A percentile compares a stretch with the other conserved stretches of the same genome.
Evolutionary conservation across 2,797 vertebrate genomes (phyloP).

Genomic region (Otolemur crassicaudatus): DNA sequence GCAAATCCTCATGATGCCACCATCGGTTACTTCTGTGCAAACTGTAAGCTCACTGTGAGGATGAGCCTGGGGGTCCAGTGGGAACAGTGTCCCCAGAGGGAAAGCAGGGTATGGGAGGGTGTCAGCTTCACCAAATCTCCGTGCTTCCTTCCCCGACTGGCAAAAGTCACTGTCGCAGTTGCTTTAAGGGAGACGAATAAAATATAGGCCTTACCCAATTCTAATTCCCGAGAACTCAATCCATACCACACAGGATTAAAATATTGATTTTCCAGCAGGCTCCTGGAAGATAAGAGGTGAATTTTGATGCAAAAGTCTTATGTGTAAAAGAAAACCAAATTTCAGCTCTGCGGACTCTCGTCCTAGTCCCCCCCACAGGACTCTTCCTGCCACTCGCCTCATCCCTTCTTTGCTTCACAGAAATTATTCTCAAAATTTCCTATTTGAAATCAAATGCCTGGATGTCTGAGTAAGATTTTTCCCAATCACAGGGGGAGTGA

Average conservation of each 20-base stretch:
- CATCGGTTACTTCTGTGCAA: accelerated
- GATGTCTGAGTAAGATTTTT: background rate
- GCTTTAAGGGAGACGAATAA: background rate
- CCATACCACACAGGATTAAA: constrained; percentile 51
- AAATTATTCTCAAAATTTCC: background rate
- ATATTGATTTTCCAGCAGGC: constrained; percentile 54
- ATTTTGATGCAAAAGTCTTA: background rate
- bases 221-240: constrained; percentile 49
- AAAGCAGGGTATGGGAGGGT: background rate
- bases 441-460: background rate
- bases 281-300: constrained; percentile 25
- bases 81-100: no score
- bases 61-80: accelerated
- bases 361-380: accelerated
- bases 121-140: background rate
- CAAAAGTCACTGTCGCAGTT: background rate
- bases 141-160: background rate
- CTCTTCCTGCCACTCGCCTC: background rate
- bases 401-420: background rate
- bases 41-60: background rate
- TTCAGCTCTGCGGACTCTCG: background rate
- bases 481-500: background rate
- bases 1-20: background rate
- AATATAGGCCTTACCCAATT: constrained; percentile 1
- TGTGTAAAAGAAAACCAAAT: background rate